phyloP scores from a whole-genome alignment of 2,113 vertebrate species.

The Alethe castanea region DNA sequence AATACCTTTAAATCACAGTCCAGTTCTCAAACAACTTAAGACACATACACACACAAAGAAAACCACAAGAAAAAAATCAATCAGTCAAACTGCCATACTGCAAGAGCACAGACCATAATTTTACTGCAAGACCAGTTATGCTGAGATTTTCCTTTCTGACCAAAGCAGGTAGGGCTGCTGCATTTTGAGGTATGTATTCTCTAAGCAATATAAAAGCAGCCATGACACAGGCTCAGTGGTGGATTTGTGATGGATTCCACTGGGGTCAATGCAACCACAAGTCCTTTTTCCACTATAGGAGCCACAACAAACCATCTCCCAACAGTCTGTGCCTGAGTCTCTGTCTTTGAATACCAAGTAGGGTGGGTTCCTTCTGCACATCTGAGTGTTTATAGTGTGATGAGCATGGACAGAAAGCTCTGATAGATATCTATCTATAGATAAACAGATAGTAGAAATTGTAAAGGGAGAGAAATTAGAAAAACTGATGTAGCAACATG shows the following conservation, averaged over 20 bases:
- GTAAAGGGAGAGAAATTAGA: background rate
- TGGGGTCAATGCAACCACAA: background rate
- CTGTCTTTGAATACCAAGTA: background rate
- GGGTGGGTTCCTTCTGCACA: background rate
- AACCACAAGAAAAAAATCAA: background rate
- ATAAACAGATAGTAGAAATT: background rate
- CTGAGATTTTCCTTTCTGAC: background rate
- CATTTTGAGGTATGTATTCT: background rate
- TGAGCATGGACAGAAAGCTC: background rate
- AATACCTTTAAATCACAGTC: background rate
- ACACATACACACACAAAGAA: background rate
- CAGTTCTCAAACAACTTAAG: background rate
- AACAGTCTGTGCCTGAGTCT: background rate
- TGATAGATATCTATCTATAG: no score
- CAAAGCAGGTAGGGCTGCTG: background rate
- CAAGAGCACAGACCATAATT: background rate
- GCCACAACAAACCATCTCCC: background rate
- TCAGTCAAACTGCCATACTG: background rate
- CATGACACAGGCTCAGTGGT: background rate
- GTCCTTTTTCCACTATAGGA: background rate
- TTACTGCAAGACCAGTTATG: background rate
- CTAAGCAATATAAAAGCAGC: background rate
- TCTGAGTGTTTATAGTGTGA: background rate
- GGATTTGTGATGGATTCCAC: background rate
- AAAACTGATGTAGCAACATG: background rate